These are phyloP conservation scores for Hirtodrosophila alboralis DNA, from an alignment of 2,888 invertebrate genomes.

Conservation along the genomic window DNA sequence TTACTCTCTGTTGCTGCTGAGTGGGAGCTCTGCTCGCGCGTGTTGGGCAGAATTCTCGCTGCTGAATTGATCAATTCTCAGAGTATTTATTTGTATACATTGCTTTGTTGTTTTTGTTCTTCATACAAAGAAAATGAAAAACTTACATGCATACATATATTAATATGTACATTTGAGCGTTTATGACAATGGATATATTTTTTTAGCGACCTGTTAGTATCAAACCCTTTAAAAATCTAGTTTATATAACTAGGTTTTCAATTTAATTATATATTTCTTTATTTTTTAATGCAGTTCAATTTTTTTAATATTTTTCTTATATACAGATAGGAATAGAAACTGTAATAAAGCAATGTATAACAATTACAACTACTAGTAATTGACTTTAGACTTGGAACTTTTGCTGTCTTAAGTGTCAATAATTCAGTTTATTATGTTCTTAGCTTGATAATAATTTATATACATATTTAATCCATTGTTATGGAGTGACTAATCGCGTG, in stretches of 20 bases:
- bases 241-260: neutral
- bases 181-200: neutral
- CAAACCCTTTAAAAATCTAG: neutral
- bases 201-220: neutral
- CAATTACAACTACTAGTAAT: too few species aligned
- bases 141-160: neutral
- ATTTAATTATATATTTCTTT: too few species aligned
- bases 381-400: too few species aligned
- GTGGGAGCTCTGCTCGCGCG: constrained; percentile 13
- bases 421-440: too few species aligned
- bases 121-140: constrained; percentile 10
- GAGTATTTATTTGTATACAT: constrained; percentile 11
- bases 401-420: too few species aligned
- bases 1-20: constrained; percentile 27
- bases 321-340: too few species aligned
- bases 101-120: constrained; percentile 32
- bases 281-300: too few species aligned
- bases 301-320: too few species aligned
- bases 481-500: too few species aligned
- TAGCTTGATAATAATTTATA: too few species aligned
- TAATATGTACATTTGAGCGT: constrained; percentile 2
- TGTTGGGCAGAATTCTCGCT: constrained; percentile 15
- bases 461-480: too few species aligned
- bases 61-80: constrained; percentile 48
- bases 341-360: too few species aligned